Conservation (phyloP, 2,888 invertebrate genomes). For the Plagodis dolabraria region DNA sequence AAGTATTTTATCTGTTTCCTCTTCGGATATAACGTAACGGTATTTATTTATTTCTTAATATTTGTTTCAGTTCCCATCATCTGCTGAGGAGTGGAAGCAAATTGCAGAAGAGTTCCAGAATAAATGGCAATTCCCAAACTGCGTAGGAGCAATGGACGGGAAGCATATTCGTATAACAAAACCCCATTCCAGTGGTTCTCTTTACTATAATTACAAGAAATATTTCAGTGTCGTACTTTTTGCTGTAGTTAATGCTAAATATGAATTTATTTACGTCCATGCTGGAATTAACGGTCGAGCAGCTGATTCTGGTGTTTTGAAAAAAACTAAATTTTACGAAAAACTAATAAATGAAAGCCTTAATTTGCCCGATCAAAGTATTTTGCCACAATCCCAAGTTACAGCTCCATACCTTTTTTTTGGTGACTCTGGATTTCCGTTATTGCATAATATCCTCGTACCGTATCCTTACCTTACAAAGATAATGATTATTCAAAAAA, state of each 20-base stretch:
- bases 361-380: background rate
- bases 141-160: constrained; percentile 12
- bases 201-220: constrained; percentile 27
- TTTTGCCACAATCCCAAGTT: too few species aligned
- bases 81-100: constrained; percentile 12
- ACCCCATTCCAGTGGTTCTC: constrained; percentile 15
- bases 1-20: constrained; percentile 7
- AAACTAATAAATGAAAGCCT: constrained; percentile 3
- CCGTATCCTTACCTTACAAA: too few species aligned
- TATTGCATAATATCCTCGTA: too few species aligned
- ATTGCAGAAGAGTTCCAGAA: constrained; percentile 3
- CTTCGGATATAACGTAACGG: constrained; percentile 6
- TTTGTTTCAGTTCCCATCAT: constrained; percentile 8
- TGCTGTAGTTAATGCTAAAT: too few species aligned
- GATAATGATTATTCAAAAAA: background rate
- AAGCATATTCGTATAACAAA: constrained; percentile 23
- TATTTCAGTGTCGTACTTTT: constrained; percentile 10
- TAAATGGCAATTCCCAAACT: background rate
- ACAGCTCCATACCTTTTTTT: too few species aligned
- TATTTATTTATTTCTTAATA: constrained; percentile 6
- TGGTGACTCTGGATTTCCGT: too few species aligned
- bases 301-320: constrained; percentile 6
- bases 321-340: constrained; percentile 4
- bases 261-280: background rate
- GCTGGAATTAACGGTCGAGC: constrained; percentile 3